phyloP scores from a whole-genome alignment of 2,888 invertebrate species.

The Synergus itoensis region DNA sequence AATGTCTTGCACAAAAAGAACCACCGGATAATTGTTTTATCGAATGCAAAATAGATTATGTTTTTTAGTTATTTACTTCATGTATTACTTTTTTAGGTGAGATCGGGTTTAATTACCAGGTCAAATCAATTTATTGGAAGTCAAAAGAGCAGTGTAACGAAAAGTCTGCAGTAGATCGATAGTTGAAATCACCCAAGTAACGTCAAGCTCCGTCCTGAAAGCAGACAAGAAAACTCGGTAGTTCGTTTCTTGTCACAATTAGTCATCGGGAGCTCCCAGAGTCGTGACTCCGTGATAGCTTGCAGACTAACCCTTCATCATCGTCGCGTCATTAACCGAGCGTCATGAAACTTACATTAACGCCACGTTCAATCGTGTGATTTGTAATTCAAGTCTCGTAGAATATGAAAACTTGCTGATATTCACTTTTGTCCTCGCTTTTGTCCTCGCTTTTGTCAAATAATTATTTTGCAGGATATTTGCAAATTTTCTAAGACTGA shows the following conservation, averaged over 20 bases:
- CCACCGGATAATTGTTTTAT: no score
- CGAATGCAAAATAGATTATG: no score
- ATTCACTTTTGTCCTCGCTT: conserved; percentile 18
- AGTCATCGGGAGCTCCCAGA: conserved; percentile 57
- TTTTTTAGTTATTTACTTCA: not conserved
- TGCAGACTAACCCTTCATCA: conserved; percentile 44
- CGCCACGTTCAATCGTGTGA: conserved; percentile 48
- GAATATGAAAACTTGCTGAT: conserved; percentile 7
- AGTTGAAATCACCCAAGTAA: conserved; percentile 29
- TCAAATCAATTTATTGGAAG: not conserved
- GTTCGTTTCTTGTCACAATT: conserved; percentile 63
- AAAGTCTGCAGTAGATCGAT: conserved; percentile 48
- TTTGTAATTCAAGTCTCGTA: conserved; percentile 25
- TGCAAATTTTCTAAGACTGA: not conserved
- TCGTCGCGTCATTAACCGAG: conserved; percentile 48
- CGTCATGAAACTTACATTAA: conserved; percentile 48
- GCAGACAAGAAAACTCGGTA: conserved; percentile 46
- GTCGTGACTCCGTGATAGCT: conserved; percentile 54
- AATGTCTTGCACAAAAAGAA: no score
- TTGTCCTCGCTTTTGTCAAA: not conserved
- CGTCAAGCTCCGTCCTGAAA: not conserved
- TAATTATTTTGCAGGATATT: not conserved
- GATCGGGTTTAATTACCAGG: not conserved
- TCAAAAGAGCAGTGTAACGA: not conserved
- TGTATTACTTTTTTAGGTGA: not conserved